These are phyloP conservation scores for Coregonus ussuriensis DNA, from an alignment of 2,797 vertebrate genomes.

Conservation along the genomic window DNA sequence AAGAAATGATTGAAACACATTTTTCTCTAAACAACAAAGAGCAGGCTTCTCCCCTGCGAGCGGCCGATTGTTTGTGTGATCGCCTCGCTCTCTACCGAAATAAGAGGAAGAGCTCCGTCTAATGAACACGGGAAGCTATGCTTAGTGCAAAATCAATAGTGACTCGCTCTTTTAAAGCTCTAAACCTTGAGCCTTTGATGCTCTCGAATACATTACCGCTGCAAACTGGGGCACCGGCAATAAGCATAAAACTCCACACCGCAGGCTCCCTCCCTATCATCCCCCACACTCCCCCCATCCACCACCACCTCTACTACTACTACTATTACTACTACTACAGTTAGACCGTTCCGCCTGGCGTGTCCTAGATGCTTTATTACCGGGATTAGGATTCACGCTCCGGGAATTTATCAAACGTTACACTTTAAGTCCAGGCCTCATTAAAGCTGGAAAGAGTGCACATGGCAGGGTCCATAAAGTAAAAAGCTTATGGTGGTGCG, in stretches of 20 bases:
- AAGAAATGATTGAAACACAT: constrained; percentile 45
- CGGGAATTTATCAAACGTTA: constrained; percentile 13
- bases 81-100: constrained; percentile 39
- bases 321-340: neutral
- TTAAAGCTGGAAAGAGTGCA: constrained; percentile 12
- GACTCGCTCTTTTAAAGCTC: constrained; percentile 67
- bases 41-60: constrained; percentile 31
- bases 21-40: constrained; percentile 55
- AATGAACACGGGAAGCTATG: constrained; percentile 67
- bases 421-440: constrained; percentile 4
- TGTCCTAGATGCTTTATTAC: constrained; percentile 13
- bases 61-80: constrained; percentile 52
- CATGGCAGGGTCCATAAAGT: constrained; percentile 4
- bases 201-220: constrained; percentile 58
- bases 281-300: neutral
- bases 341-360: neutral
- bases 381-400: too few relatives aligned
- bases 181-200: constrained; percentile 73
- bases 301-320: neutral
- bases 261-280: neutral
- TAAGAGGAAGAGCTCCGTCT: constrained; percentile 57
- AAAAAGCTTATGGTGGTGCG: neutral
- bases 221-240: constrained; percentile 61
- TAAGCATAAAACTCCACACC: constrained; percentile 59
- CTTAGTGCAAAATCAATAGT: constrained; percentile 69